A percentile compares a stretch with the other conserved stretches of the same genome.
Evolutionary conservation across 2,888 invertebrate genomes (phyloP).

Genomic region (Cephus spinipes): DNA sequence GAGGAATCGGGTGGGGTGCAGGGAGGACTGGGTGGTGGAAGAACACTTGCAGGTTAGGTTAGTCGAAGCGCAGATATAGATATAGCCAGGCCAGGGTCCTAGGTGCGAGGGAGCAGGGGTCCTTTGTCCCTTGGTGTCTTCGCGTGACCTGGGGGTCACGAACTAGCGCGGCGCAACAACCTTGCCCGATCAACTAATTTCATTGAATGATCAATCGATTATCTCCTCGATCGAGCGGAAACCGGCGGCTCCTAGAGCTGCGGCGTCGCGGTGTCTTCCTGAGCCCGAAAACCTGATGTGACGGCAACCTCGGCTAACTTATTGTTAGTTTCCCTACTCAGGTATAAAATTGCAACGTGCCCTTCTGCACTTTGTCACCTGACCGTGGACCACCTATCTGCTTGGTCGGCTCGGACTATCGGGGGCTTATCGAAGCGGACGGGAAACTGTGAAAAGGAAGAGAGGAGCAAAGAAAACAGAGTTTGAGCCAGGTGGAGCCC

Average conservation of each 20-base stretch:
- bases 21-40: neutral
- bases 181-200: slow-evolving; percentile 40
- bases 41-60: neutral
- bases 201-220: slow-evolving; percentile 58
- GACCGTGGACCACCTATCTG: neutral
- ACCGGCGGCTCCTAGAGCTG: slow-evolving; percentile 21
- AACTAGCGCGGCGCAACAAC: slow-evolving; percentile 1
- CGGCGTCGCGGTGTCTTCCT: slow-evolving; percentile 7
- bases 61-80: neutral
- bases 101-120: neutral
- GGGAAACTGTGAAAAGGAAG: neutral
- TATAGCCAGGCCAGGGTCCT: neutral
- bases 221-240: slow-evolving; percentile 58
- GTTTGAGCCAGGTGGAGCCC: neutral
- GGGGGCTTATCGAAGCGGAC: neutral
- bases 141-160: neutral
- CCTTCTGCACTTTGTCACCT: slow-evolving; percentile 12
- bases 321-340: neutral
- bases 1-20: neutral
- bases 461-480: neutral
- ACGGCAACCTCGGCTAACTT: neutral
- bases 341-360: slow-evolving; percentile 12
- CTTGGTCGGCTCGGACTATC: neutral
- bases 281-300: neutral
- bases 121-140: slow-evolving; percentile 11